Base-by-base conservation (phyloP, 2,113 vertebrate species). In the Sinocyclocheilus rhinocerous region DNA sequence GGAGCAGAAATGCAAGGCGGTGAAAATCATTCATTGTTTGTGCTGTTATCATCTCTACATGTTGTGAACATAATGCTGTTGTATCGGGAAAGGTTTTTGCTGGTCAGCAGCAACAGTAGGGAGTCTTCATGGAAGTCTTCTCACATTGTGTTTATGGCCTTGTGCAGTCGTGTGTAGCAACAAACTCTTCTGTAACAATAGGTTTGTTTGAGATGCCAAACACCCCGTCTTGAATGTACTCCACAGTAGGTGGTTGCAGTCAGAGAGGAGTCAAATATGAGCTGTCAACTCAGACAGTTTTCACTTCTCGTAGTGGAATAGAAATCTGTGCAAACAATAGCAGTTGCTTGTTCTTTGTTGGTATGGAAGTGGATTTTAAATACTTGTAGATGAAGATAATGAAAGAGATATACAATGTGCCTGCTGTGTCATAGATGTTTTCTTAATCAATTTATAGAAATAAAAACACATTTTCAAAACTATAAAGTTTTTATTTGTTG, bases 21-120 rank as follows among this genome's bases (percentile, higher is more conserved):
- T 52, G 26, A 57, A 72, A 42, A 78, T 82, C 78, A 88, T 85
- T 82, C 57, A 67, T 80, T 85, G 70, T 79, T 81, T 20, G 39
- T 76, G 70, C 61, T 70, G 84, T 48, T 87, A 67, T 87, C 61
- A n/a, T 78, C 11, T 24, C 69, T 73, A 33, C 45, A 39, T 76
- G 39, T 86, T 73, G 52, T 84, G 52, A 86, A 55, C 29, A 22
- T 24, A 55, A 67, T 67, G 15, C 50, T 29, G n/a, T 67, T 67
- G 33, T 70, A 72, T 24, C 13, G 5, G 73, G 7, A 55, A 81
- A n/a, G 45, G 69, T 84, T 84, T 76, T 39, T 57, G 18, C 63
- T 81, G 82, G 82, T 81, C 52, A 61, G 83, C 48, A 55, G n/a
- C 63, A 82, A 22, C 10, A 4, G 50, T 36, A 29, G 81, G 61